phyloP scores from a whole-genome alignment of 2,888 invertebrate genomes.

The Diarsia mendica region DNA sequence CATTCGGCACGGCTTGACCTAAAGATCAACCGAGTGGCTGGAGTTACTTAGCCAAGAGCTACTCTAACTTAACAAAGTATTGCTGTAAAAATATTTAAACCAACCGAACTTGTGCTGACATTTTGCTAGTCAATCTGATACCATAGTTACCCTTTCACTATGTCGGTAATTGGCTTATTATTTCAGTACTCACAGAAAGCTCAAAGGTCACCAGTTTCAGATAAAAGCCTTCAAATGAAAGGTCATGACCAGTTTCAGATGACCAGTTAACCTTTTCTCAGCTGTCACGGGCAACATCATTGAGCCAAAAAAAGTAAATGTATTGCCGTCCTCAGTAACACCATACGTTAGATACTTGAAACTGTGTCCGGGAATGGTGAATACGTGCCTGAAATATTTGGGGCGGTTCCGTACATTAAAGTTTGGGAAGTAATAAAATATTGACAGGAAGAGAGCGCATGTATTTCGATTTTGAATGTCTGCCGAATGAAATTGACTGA shows the following conservation, averaged over 20 bases:
- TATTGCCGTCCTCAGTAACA: conserved; percentile 28
- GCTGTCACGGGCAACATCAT: conserved; percentile 12
- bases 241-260: conserved; percentile 23
- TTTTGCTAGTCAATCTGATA: conserved; percentile 7
- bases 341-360: conserved; percentile 45
- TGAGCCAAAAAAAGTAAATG: conserved; percentile 37
- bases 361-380: conserved; percentile 7
- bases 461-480: neutral
- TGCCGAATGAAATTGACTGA: neutral
- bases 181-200: neutral
- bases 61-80: neutral
- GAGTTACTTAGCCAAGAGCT: too few relatives aligned
- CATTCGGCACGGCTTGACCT: too few relatives aligned
- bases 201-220: neutral
- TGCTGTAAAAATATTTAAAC: neutral
- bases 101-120: neutral
- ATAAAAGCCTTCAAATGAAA: conserved; percentile 10
- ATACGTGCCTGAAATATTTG: conserved; percentile 25
- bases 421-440: neutral
- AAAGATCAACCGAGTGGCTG: too few relatives aligned
- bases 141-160: neutral
- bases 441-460: neutral
- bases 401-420: conserved; percentile 41
- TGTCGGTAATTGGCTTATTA: conserved; percentile 8
- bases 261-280: conserved; percentile 15